phyloP scores from a whole-genome alignment of 1,140 invertebrate genomes.

The Varroa destructor region DNA sequence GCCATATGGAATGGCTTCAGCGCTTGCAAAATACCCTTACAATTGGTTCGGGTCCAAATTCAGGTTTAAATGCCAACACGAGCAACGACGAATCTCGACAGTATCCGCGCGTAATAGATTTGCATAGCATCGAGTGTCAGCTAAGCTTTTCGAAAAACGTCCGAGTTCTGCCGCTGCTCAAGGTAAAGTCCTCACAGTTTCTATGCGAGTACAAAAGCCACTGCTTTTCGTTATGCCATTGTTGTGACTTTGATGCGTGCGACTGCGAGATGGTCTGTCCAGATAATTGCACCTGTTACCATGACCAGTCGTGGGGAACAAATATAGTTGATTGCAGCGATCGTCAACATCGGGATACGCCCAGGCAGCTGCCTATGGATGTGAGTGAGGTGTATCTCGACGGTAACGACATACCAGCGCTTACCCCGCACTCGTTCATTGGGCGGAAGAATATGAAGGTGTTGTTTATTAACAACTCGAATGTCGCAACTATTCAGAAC shows the following conservation, averaged over 20 bases:
- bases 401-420: conserved; percentile 69
- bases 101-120: conserved; percentile 74
- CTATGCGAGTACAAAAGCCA: conserved; percentile 80
- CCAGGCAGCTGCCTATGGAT: conserved; percentile 78
- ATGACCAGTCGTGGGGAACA: conserved; percentile 80
- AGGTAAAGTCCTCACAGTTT: conserved; percentile 72
- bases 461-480: conserved; percentile 72
- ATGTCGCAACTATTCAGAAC: conserved; percentile 67
- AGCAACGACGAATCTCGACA: conserved; percentile 56
- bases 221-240: conserved; percentile 80
- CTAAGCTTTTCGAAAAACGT: conserved; percentile 58
- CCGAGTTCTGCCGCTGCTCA: conserved; percentile 54
- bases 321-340: conserved; percentile 76
- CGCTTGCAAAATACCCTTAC: conserved; percentile 51
- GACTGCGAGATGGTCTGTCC: conserved; percentile 91
- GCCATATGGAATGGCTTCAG: conserved; percentile 75
- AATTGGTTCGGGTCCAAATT: too few species aligned
- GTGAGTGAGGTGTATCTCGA: conserved; percentile 82
- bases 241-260: conserved; percentile 86
- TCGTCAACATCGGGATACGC: conserved; percentile 59
- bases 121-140: conserved; percentile 77
- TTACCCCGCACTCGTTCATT: conserved; percentile 76
- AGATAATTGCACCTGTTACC: conserved; percentile 79
- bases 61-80: too few species aligned
- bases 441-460: conserved; percentile 72